Percentiles rank a stretch among this genome's conserved stretches.
These are phyloP conservation scores for Ochotona curzoniae DNA, from an alignment of 2,113 vertebrate genomes.

Conservation along the genomic window DNA sequence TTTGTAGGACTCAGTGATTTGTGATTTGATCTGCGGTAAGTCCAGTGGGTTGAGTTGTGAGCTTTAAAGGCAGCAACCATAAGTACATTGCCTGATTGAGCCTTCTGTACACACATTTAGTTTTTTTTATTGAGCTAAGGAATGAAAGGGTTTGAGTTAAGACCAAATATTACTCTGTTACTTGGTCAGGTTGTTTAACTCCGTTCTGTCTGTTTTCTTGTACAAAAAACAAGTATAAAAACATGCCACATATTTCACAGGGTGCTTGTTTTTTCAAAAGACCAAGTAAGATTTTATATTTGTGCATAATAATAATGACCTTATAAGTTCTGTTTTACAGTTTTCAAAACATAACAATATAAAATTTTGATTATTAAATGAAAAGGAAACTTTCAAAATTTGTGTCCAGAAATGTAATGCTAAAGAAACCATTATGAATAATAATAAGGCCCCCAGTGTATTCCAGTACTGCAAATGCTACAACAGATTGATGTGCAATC, in stretches of 20 bases:
- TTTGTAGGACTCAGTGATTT: constrained; percentile 29
- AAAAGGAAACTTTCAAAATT: not conserved
- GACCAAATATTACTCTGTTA: not conserved
- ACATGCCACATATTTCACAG: not conserved
- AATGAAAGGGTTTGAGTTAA: not conserved
- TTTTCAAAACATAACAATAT: not conserved
- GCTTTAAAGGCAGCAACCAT: not conserved
- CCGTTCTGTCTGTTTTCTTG: not conserved
- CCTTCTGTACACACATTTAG: not conserved
- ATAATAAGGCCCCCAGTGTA: too few species aligned
- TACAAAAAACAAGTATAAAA: not conserved
- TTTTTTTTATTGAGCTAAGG: not conserved
- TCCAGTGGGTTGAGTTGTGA: not conserved
- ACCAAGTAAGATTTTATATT: not conserved
- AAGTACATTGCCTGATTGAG: not conserved
- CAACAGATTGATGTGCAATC: not conserved
- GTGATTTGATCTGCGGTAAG: not conserved
- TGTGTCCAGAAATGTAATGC: not conserved
- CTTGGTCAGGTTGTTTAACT: not conserved
- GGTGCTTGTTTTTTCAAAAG: not conserved
- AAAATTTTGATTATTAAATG: not conserved
- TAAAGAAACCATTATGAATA: not conserved
- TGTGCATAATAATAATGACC: not conserved
- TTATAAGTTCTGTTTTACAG: not conserved
- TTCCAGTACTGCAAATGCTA: too few species aligned